phyloP scores from a whole-genome alignment of 2,113 vertebrate species.

The Dendrocopos noguchii region DNA sequence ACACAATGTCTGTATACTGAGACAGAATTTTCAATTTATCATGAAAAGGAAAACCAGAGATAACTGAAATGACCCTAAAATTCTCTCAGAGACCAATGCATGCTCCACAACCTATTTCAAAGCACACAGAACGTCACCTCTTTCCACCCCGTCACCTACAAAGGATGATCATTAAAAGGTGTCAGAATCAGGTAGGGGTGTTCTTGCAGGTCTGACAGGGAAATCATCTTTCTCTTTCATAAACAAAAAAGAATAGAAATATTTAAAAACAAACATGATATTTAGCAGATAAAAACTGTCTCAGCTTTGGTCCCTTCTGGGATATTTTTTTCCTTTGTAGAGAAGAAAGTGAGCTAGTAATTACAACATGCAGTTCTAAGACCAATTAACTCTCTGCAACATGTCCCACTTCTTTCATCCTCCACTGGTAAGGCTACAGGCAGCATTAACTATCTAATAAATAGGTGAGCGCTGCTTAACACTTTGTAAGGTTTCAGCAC shows the following conservation, averaged over 20 bases:
- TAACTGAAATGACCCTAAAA: not conserved
- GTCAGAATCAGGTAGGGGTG: not conserved
- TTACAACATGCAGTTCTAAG: slow-evolving; percentile 56
- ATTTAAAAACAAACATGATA: not conserved
- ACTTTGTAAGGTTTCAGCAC: slow-evolving; percentile 44
- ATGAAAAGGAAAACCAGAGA: not conserved
- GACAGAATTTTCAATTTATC: not conserved
- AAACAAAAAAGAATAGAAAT: not conserved
- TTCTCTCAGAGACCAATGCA: not conserved
- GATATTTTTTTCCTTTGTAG: slow-evolving; percentile 26
- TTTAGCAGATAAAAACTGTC: slow-evolving; percentile 28
- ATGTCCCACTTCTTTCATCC: slow-evolving; percentile 66
- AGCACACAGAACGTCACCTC: not conserved
- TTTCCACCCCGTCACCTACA: not conserved
- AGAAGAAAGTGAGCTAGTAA: slow-evolving; percentile 58
- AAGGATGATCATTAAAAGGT: not conserved
- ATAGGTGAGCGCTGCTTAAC: slow-evolving; percentile 59
- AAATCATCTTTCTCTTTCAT: slow-evolving; percentile 16
- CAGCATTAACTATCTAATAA: slow-evolving; percentile 69
- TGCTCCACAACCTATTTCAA: not conserved
- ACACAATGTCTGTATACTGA: not conserved
- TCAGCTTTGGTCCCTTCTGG: slow-evolving; percentile 41
- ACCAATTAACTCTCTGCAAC: slow-evolving; percentile 68
- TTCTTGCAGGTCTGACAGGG: not conserved
- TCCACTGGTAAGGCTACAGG: slow-evolving; percentile 51